These are phyloP conservation scores for Trididemnum nubilum DNA, from an alignment of 23 tunicate genomes.

Conservation along the genomic window DNA sequence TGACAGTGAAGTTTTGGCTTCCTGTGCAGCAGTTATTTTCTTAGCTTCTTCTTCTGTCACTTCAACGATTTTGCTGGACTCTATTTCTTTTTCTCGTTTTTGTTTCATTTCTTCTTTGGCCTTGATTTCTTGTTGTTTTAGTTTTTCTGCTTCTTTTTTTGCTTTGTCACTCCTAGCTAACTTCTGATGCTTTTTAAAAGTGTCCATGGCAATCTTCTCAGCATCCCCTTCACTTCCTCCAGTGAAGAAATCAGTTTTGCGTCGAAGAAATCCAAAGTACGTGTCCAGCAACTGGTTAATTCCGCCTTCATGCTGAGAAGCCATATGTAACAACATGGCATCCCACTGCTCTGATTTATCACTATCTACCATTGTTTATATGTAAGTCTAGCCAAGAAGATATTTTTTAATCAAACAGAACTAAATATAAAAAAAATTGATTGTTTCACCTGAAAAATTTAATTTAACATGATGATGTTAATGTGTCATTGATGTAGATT, in stretches of 20 bases:
- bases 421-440: no score
- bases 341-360: slow-evolving; percentile 58
- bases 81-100: slow-evolving; percentile 67
- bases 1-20: background rate
- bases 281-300: slow-evolving; percentile 76
- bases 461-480: no score
- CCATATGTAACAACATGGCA: slow-evolving; percentile 89
- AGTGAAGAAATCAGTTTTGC: slow-evolving; percentile 96
- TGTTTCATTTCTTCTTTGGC: slow-evolving; percentile 50
- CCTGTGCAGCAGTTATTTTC: slow-evolving; percentile 37
- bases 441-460: no score
- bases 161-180: slow-evolving; percentile 65
- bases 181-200: slow-evolving; percentile 55
- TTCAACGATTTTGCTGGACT: slow-evolving; percentile 91
- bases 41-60: slow-evolving; percentile 98
- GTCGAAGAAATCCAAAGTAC: slow-evolving; percentile 82
- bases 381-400: no score
- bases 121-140: slow-evolving; percentile 67
- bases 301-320: slow-evolving; percentile 86
- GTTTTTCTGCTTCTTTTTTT: slow-evolving; percentile 70
- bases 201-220: slow-evolving; percentile 73
- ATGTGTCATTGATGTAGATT: no score
- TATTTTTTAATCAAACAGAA: no score
- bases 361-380: slow-evolving; percentile 13
- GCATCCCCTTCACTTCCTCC: slow-evolving; percentile 86